phyloP scores from a whole-genome alignment of 1,140 invertebrate genomes.

The Homarus americanus region DNA sequence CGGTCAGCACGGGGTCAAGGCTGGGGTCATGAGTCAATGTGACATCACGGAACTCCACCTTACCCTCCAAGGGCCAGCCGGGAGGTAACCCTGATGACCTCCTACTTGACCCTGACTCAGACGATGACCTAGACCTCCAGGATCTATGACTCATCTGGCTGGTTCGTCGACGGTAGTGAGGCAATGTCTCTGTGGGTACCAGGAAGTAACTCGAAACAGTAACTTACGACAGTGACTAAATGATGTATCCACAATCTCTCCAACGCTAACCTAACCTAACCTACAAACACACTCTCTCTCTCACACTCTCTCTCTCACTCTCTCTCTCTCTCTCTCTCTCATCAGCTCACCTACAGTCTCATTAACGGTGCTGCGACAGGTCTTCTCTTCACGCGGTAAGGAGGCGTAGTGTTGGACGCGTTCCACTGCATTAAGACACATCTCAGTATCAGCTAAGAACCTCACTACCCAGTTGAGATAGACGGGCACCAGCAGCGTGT shows the following conservation, averaged over 20 bases:
- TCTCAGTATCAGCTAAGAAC: slow-evolving; percentile 87
- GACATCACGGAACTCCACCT: slow-evolving; percentile 85
- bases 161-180: slow-evolving; percentile 5
- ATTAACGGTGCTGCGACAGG: not conserved
- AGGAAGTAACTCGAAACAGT: too few species aligned
- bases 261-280: too few species aligned
- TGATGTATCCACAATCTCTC: too few species aligned
- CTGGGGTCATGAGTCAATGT: slow-evolving; percentile 83
- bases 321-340: too few species aligned
- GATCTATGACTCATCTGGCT: slow-evolving; percentile 32
- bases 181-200: not conserved
- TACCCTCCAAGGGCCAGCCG: slow-evolving; percentile 84
- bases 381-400: slow-evolving; percentile 80
- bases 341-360: too few species aligned
- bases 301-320: too few species aligned
- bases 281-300: too few species aligned
- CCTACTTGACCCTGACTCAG: not conserved
- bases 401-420: slow-evolving; percentile 83
- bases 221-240: too few species aligned
- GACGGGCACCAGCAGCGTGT: slow-evolving; percentile 88
- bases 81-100: slow-evolving; percentile 32
- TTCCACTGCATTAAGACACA: slow-evolving; percentile 88
- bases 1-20: slow-evolving; percentile 82
- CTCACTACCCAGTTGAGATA: slow-evolving; percentile 91
- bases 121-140: not conserved